A percentile compares a stretch with the other conserved stretches of the same genome.
Evolutionary conservation across 2,888 invertebrate species (phyloP).

Genomic region (Pyrochroa serraticornis): DNA sequence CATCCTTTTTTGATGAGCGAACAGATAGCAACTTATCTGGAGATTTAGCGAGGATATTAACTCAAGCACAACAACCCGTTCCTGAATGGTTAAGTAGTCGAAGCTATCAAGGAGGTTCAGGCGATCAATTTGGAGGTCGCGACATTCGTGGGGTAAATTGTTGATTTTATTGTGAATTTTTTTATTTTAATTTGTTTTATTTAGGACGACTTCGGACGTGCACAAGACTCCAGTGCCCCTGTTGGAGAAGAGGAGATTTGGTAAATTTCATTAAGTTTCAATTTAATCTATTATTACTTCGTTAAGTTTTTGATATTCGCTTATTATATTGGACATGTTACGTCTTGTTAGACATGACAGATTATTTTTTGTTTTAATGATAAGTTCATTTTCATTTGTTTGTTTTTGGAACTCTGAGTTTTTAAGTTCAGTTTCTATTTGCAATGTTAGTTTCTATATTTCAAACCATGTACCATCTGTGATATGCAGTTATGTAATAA

Average conservation of each 20-base stretch:
- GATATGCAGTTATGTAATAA: too few relatives aligned
- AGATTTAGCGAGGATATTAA: constrained; percentile 74
- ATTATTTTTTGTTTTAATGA: too few relatives aligned
- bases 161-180: constrained; percentile 32
- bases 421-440: too few relatives aligned
- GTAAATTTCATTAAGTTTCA: constrained; percentile 50
- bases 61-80: constrained; percentile 77
- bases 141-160: constrained; percentile 70
- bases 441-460: too few relatives aligned
- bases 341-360: too few relatives aligned
- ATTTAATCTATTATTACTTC: not conserved
- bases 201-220: constrained; percentile 45
- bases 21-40: constrained; percentile 67
- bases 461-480: too few relatives aligned
- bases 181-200: constrained; percentile 28
- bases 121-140: constrained; percentile 70
- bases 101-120: constrained; percentile 59
- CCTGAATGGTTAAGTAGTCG: constrained; percentile 74
- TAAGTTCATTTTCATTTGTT: too few relatives aligned
- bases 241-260: constrained; percentile 65
- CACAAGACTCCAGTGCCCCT: constrained; percentile 46
- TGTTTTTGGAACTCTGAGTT: too few relatives aligned
- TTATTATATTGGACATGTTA: too few relatives aligned
- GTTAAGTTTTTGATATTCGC: not conserved
- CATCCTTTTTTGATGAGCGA: constrained; percentile 78